phyloP scores from a whole-genome alignment of 2,888 invertebrate genomes.

The Rhorus exstirpatorius region DNA sequence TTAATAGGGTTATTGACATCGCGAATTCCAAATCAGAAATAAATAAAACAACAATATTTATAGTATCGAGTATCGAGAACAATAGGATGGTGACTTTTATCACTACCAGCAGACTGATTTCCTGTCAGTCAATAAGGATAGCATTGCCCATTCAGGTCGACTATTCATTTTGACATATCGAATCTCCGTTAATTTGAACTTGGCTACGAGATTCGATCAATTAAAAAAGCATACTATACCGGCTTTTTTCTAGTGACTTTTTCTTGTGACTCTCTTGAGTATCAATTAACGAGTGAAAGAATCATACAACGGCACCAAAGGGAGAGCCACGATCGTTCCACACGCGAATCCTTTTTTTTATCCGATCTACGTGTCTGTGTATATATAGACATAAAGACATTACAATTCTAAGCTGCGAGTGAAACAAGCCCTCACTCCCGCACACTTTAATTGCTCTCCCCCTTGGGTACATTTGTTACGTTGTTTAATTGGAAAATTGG shows the following conservation, averaged over 20 bases:
- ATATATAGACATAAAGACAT: conserved; percentile 12
- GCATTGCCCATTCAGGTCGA: too few species aligned
- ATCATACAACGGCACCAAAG: not conserved
- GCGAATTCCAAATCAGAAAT: too few species aligned
- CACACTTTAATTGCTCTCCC: conserved; percentile 71
- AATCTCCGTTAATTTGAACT: too few species aligned
- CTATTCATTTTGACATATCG: too few species aligned
- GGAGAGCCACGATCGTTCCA: conserved; percentile 9
- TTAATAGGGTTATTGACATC: too few species aligned
- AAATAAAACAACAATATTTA: too few species aligned
- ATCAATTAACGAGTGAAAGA: conserved; percentile 1
- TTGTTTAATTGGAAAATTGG: conserved; percentile 80
- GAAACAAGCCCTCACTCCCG: conserved; percentile 53
- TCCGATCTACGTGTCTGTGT: conserved; percentile 9
- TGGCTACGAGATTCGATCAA: too few species aligned
- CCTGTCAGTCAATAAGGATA: too few species aligned
- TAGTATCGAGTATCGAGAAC: too few species aligned
- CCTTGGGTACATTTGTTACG: conserved; percentile 78
- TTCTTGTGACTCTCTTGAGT: not conserved
- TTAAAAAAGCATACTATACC: too few species aligned
- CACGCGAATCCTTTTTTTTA: conserved; percentile 34
- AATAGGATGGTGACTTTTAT: too few species aligned
- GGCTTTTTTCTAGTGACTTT: not conserved
- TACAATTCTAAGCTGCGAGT: conserved; percentile 33
- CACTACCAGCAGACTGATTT: too few species aligned